Base-by-base conservation (phyloP, 2,888 invertebrate genomes). In the Orthonevra nobilis region DNA sequence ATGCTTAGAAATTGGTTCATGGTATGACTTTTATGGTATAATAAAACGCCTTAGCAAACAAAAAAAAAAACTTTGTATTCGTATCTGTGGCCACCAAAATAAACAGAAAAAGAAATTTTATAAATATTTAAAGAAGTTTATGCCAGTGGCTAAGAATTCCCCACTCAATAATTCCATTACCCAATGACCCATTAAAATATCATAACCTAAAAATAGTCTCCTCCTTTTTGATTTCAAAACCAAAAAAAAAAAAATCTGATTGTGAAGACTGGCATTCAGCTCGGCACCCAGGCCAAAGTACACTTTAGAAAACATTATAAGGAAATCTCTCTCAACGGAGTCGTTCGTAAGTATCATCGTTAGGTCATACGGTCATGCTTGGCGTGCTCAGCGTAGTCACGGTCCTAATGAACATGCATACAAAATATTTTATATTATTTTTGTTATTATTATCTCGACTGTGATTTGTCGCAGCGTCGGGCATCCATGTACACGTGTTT, bases 301-400 rank as follows among this genome's bases (percentile, higher is more conserved):
- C 28, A 12, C 12, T 6, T 17, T 4, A 5, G 26, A 44, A 15
- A 56, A 56, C 9, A 23, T 5, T 20, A 17, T 9, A 46, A 50
- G 28, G 36, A n/a, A 28, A 60, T 30, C 7, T 7, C 12, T 4
- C 23, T 23, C 3, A 5, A 23, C 5, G 23, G 5, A 5, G 23
- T 4, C 5, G 23, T 23, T 3, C 3, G 23, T 5, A 32, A 12
- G 42, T 17, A 15, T 44, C 28, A 14, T 42, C 40, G 23, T 17
- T 20, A 36, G 19, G 63, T 63, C 70, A 38, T 34, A 20, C 42
- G 20, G n/a, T 44, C 32, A 60, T 23, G 26, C 9, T 44, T 34
- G 12, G 17, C 56, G 46, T 69, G 68, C 54, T 19, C 28, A 10
- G 50, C 19, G 5, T 30, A 66, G 56, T 56, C 72, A 60, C 10